A percentile compares a stretch with the other conserved stretches of the same genome.
These are phyloP conservation scores for Darevskia mixta DNA, from an alignment of 2,797 vertebrate species.

Conservation along the genomic window DNA sequence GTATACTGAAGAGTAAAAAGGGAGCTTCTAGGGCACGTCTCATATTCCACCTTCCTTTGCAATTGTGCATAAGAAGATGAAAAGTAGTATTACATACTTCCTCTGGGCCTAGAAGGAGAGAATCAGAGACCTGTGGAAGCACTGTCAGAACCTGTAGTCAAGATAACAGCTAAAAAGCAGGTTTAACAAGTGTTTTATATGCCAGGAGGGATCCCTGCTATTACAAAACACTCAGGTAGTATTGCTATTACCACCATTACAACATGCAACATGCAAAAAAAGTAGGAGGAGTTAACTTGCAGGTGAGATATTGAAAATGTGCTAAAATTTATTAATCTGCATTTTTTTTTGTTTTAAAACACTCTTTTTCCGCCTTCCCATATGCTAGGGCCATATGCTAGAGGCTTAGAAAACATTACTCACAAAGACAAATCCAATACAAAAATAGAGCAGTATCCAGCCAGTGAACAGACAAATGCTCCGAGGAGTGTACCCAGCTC, in stretches of 20 bases:
- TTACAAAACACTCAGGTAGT: background rate
- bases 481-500: background rate
- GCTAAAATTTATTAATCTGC: background rate
- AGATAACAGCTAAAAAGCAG: background rate
- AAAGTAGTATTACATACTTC: background rate
- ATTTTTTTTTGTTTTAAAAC: background rate
- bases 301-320: background rate
- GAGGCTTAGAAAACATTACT: background rate
- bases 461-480: background rate
- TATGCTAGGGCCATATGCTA: background rate
- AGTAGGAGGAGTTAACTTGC: background rate
- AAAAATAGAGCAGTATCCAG: background rate
- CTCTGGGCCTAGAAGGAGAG: background rate
- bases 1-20: slow-evolving; percentile 53
- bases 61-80: slow-evolving; percentile 11
- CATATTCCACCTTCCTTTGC: slow-evolving; percentile 67
- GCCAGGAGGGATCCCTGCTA: background rate
- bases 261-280: background rate
- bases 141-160: slow-evolving; percentile 1
- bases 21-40: slow-evolving; percentile 73
- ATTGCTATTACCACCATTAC: background rate
- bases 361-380: background rate
- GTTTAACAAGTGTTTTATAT: background rate
- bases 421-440: background rate
- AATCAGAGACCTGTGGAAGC: background rate